These are phyloP conservation scores for Caenorhabditis angaria DNA, from an alignment of 2,888 invertebrate species.

Conservation along the genomic window DNA sequence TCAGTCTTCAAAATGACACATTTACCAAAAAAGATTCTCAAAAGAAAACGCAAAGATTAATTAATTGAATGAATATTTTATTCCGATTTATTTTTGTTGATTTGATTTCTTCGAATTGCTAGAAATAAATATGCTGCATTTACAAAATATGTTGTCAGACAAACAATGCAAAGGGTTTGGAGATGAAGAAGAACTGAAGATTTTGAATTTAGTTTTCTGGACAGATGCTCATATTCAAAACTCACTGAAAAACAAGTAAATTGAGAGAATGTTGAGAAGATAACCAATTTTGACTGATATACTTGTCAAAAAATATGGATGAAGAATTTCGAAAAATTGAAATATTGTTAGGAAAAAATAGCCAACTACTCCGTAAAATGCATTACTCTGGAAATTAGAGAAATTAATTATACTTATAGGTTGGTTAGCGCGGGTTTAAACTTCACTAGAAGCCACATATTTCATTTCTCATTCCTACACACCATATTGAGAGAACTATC, in stretches of 20 bases:
- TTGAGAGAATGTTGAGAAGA: slow-evolving; percentile 3
- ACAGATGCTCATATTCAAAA: background rate
- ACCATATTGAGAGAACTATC: slow-evolving; percentile 8
- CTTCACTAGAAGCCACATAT: background rate
- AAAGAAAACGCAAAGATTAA: slow-evolving; percentile 23
- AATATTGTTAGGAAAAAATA: slow-evolving; percentile 5
- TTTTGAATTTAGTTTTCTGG: background rate
- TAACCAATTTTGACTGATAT: background rate
- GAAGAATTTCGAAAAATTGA: slow-evolving; percentile 5
- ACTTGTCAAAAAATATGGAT: background rate
- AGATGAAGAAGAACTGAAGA: slow-evolving; percentile 17
- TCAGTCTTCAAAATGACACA: slow-evolving; percentile 47
- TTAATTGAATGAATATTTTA: background rate
- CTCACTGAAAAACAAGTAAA: slow-evolving; percentile 11
- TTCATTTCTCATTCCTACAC: background rate
- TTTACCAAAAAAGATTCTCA: slow-evolving; percentile 34
- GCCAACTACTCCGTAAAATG: slow-evolving; percentile 13
- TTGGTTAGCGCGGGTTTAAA: background rate
- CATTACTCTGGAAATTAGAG: slow-evolving; percentile 12
- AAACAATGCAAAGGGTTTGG: slow-evolving; percentile 11
- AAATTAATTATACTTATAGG: no score
- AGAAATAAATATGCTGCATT: background rate
- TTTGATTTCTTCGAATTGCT: background rate
- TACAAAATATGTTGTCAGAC: slow-evolving; percentile 5
- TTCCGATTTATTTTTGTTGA: background rate